Evolutionary conservation across 2,888 invertebrate species (phyloP).

Genomic region (Eupithecia insigniata): DNA sequence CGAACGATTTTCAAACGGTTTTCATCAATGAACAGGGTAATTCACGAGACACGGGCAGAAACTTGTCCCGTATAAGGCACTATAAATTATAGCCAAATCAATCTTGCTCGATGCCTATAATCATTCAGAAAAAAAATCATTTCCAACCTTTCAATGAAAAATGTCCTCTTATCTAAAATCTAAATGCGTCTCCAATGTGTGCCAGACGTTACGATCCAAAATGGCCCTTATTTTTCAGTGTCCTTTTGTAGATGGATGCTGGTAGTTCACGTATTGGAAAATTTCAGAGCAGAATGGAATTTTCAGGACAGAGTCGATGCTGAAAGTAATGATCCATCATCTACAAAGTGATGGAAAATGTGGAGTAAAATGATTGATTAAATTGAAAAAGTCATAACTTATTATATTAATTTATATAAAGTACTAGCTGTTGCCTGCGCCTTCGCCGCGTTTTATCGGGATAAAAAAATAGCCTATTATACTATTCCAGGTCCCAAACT

Average conservation of each 20-base stretch:
- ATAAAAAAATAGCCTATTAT: too few species aligned
- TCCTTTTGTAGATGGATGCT: not conserved
- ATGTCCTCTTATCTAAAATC: not conserved
- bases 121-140: not conserved
- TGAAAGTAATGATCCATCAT: slow-evolving; percentile 2
- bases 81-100: too few species aligned
- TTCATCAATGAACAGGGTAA: too few species aligned
- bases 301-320: not conserved
- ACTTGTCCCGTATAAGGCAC: too few species aligned
- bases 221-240: not conserved
- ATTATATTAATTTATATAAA: too few species aligned
- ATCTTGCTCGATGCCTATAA: not conserved
- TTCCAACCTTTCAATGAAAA: not conserved
- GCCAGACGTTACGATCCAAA: not conserved
- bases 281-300: not conserved
- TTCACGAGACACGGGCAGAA: too few species aligned
- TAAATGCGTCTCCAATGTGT: not conserved
- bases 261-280: slow-evolving; percentile 5
- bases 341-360: not conserved
- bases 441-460: too few species aligned
- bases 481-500: too few species aligned
- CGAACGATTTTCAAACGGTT: too few species aligned
- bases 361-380: not conserved
- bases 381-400: not conserved
- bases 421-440: too few species aligned